These are phyloP conservation scores for Hemiscyllium ocellatum DNA, from an alignment of 2,113 vertebrate species.

Conservation along the genomic window DNA sequence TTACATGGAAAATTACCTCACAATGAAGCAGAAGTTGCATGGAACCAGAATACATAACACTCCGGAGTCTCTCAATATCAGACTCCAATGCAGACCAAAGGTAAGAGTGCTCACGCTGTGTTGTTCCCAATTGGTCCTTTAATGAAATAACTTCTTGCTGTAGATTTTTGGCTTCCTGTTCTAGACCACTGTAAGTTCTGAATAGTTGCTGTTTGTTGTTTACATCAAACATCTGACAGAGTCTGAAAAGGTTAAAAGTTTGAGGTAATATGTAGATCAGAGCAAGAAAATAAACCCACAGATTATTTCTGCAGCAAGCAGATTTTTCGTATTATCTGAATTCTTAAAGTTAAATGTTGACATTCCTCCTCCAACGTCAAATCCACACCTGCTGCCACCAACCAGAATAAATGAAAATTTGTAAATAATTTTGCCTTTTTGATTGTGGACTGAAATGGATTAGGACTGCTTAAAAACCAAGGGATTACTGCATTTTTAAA, in stretches of 20 bases:
- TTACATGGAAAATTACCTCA: conserved; percentile 52
- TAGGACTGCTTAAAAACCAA: too few species aligned
- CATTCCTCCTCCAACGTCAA: too few species aligned
- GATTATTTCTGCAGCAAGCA: neutral
- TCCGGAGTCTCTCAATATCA: conserved; percentile 59
- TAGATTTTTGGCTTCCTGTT: conserved; percentile 62
- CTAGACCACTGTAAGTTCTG: conserved; percentile 66
- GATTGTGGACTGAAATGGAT: too few species aligned
- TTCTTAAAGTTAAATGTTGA: neutral
- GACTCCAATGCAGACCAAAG: conserved; percentile 54
- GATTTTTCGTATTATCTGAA: neutral
- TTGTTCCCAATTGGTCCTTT: conserved; percentile 54
- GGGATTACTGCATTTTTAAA: too few species aligned
- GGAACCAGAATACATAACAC: conserved; percentile 62
- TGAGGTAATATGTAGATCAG: neutral
- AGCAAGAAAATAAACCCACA: neutral
- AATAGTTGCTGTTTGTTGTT: conserved; percentile 65
- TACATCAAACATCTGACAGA: conserved; percentile 72
- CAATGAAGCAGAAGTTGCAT: conserved; percentile 66
- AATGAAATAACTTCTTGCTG: conserved; percentile 54
- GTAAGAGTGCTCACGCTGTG: conserved; percentile 57
- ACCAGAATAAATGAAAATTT: too few species aligned
- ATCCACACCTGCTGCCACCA: too few species aligned
- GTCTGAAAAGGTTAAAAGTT: conserved; percentile 53
- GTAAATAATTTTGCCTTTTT: too few species aligned